These are phyloP conservation scores for Chrysoperla carnea DNA, from an alignment of 1,140 invertebrate genomes.

Conservation along the genomic window DNA sequence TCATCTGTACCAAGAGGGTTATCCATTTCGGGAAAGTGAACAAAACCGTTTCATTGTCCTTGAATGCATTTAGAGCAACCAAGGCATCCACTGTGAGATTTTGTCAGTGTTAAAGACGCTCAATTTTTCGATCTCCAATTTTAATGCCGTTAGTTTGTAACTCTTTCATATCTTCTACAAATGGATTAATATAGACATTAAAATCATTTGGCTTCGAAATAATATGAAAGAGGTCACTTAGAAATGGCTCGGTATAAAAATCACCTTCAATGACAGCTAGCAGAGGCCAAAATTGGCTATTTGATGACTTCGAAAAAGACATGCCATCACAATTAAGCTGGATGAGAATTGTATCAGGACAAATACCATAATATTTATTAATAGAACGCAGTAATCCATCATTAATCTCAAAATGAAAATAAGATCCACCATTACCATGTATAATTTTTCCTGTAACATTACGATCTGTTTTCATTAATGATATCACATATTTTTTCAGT, in stretches of 20 bases:
- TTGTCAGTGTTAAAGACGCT: conserved; percentile 4
- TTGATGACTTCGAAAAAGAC: background rate
- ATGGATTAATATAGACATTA: conserved; percentile 1
- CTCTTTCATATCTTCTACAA: conserved; percentile 2
- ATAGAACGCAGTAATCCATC: background rate
- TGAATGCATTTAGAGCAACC: conserved; percentile 6
- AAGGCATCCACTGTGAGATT: conserved; percentile 7
- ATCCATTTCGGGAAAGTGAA: conserved; percentile 5
- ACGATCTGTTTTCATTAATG: too few species aligned
- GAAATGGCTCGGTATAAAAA: conserved; percentile 3
- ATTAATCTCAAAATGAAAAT: background rate
- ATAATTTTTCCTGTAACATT: too few species aligned
- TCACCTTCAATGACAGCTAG: background rate
- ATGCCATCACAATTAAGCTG: background rate
- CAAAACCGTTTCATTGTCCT: conserved; percentile 2
- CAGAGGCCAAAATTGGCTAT: background rate
- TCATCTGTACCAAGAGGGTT: conserved; percentile 4
- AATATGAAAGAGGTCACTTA: background rate
- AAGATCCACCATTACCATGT: background rate
- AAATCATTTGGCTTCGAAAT: conserved; percentile 1
- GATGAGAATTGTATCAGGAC: background rate
- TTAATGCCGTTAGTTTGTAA: background rate
- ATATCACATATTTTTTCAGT: too few species aligned
- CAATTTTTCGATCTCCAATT: background rate
- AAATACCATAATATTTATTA: background rate